Evolutionary conservation across 2,113 vertebrate genomes (phyloP).

Genomic region (Oriolus oriolus): DNA sequence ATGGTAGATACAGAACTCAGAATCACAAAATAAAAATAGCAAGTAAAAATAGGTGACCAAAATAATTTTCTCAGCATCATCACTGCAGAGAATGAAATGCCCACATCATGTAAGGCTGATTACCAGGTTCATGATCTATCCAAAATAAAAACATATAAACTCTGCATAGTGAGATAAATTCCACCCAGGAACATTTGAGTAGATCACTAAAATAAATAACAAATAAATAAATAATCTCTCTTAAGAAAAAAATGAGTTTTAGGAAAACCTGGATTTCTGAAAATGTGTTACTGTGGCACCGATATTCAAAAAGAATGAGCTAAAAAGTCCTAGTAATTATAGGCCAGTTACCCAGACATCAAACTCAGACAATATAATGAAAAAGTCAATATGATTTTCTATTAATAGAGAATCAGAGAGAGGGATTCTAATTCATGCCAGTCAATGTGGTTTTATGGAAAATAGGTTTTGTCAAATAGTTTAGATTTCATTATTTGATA

Average conservation of each 20-base stretch:
- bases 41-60: not conserved
- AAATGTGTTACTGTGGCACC: not conserved
- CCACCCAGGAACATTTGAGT: not conserved
- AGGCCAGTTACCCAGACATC: not conserved
- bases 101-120: not conserved
- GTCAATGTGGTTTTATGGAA: not conserved
- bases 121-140: not conserved
- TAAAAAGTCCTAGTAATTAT: not conserved
- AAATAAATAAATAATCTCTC: not conserved
- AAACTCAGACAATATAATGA: not conserved
- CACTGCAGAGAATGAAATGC: not conserved
- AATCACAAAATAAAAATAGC: not conserved
- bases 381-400: conserved; percentile 2
- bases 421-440: not conserved
- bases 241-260: not conserved
- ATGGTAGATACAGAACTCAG: not conserved
- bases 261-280: not conserved
- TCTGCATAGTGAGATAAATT: not conserved
- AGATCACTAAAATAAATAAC: not conserved
- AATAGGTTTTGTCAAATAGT: not conserved
- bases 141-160: not conserved
- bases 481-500: conserved; percentile 45
- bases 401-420: not conserved
- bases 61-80: not conserved
- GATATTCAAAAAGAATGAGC: not conserved